Conservation (phyloP, 2,888 invertebrate species). For the Drosophila quasianomalipes region DNA sequence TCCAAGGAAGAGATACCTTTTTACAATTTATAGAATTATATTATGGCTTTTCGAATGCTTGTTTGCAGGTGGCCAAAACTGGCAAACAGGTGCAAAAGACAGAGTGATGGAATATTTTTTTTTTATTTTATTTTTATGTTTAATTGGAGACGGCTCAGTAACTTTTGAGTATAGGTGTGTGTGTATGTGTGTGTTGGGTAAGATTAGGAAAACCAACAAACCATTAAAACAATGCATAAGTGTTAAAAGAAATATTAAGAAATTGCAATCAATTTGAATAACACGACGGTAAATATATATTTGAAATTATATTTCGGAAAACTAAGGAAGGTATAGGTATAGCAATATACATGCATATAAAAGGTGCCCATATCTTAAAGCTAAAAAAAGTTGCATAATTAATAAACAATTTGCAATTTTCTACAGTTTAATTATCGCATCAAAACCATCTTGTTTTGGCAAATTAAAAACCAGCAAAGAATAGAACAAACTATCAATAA, state of each 20-base stretch:
- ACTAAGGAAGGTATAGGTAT: neutral
- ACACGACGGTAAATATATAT: neutral
- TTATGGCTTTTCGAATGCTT: slow-evolving; percentile 49
- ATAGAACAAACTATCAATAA: neutral
- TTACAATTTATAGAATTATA: neutral
- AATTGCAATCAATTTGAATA: neutral
- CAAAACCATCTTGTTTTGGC: neutral
- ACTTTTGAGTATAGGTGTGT: neutral
- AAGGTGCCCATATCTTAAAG: no score
- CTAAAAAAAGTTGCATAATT: neutral
- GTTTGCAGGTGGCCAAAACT: slow-evolving; percentile 11
- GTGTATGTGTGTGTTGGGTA: neutral
- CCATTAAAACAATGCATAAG: neutral
- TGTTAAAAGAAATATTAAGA: neutral
- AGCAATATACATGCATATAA: no score
- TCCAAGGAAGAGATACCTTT: slow-evolving; percentile 4
- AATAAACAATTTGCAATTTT: neutral
- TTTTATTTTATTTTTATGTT: neutral
- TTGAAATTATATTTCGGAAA: neutral
- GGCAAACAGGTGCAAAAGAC: slow-evolving; percentile 37
- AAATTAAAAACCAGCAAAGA: neutral
- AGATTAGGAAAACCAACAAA: slow-evolving; percentile 2
- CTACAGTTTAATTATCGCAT: neutral
- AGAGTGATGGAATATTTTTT: neutral
- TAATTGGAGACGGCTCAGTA: slow-evolving; percentile 8